Percentiles rank a stretch among this genome's conserved stretches.
phyloP scores from a whole-genome alignment of 1,140 invertebrate species.

The Phthorimaea operculella region DNA sequence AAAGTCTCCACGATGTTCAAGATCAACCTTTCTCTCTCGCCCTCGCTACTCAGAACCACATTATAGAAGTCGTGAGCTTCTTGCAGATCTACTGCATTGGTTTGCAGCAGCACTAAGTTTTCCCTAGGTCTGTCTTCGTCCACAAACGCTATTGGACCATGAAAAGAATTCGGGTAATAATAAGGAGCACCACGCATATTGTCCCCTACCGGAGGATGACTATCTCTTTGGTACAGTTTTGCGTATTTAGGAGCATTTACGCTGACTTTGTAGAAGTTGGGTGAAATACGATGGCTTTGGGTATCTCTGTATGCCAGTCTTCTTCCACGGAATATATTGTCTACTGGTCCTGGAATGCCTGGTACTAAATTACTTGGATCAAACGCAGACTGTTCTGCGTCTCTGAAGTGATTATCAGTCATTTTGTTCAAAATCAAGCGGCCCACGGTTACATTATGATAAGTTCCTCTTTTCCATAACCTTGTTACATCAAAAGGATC shows the following conservation, averaged over 20 bases:
- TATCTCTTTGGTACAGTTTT: conserved; percentile 71
- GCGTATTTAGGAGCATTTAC: conserved; percentile 81
- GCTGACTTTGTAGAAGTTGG: conserved; percentile 84
- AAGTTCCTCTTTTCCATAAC: conserved; percentile 84
- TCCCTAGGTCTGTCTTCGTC: conserved; percentile 45
- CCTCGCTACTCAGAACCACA: conserved; percentile 75
- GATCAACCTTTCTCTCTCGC: conserved; percentile 75
- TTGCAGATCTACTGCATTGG: conserved; percentile 81
- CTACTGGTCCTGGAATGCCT: conserved; percentile 81
- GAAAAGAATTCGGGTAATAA: conserved; percentile 93
- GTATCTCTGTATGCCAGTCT: conserved; percentile 88
- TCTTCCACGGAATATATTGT: conserved; percentile 87
- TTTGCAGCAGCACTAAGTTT: conserved; percentile 39
- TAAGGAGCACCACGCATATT: conserved; percentile 84
- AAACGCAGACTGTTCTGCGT: conserved; percentile 88
- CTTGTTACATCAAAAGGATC: conserved; percentile 75
- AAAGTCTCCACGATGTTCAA: conserved; percentile 81
- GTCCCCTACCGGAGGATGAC: conserved; percentile 71
- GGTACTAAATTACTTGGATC: conserved; percentile 84
- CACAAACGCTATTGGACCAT: conserved; percentile 72
- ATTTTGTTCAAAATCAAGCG: conserved; percentile 81
- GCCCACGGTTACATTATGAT: conserved; percentile 83
- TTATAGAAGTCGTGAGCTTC: conserved; percentile 83
- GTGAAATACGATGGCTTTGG: conserved; percentile 83
- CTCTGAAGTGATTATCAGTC: conserved; percentile 83